Base-by-base conservation (phyloP, 2,113 vertebrate genomes). In the Anthoscopus minutus region DNA sequence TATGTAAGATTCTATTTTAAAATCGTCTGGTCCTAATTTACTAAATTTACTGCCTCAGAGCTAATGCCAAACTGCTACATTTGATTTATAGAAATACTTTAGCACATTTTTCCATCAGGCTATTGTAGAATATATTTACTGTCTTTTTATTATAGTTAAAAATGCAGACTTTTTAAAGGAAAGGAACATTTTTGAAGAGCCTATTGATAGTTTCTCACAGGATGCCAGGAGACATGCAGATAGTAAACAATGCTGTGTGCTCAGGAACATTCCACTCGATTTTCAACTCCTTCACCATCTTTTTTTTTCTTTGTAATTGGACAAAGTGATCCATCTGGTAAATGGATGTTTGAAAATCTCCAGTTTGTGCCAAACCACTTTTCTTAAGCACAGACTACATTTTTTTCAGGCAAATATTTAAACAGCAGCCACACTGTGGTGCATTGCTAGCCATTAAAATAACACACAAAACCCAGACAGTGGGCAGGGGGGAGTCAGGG, bases 11-110 rank as follows among this genome's bases (percentile, higher is more conserved):
- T 98, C 97, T 98, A 98, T 98, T 98, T 98, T 97, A 97, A 97
- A 97, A 96, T 98, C 97, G 98, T 98, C 97, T 98, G 98, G 95
- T 98, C 97, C 96, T 97, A 97, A 98, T 98, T 98, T 98, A 93
- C 97, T 97, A 97, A 97, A 98, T 97, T 97, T 98, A 98, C 96
- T 97, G 96, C 96, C 95, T 97, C 96, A 93, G 86, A 97, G 91
- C 91, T 95, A 86, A 80, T 93, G 98, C 98, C 98, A 98, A 98
- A 96, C 96, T 92, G 94, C 93, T 97, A 94, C 94, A 88, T 97
- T 98, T 98, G 98, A 98, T 98, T 98, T 98, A 98, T 97, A 97
- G 98, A 98, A 98, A 98, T 97, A 97, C 93, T 97, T 98, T 87
- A 97, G 96, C 96, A 98, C 97, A 97, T 98, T 98, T 98, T 98